A percentile compares a stretch with the other conserved stretches of the same genome.
Evolutionary conservation across 30 jellyfish, hydroid and myxozoan species (phyloP).

Genomic region (Aurelia aurita complex sp. Pacific): DNA sequence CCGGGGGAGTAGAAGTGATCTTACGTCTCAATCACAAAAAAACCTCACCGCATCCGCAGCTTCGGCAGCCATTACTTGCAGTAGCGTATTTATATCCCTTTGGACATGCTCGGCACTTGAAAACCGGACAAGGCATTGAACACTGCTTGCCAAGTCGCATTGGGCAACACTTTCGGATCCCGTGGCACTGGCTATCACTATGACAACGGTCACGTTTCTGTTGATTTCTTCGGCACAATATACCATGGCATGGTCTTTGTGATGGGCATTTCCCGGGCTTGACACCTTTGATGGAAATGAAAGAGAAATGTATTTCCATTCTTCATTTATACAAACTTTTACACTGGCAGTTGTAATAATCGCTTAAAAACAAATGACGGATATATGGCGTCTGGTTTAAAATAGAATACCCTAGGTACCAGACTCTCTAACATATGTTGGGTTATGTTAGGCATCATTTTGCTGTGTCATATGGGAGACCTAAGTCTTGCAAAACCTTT

Average conservation of each 20-base stretch:
- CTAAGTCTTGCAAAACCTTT: too few species aligned
- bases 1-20: not conserved
- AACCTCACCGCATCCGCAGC: slow-evolving; percentile 27
- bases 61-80: not conserved
- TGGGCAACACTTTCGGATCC: slow-evolving; percentile 20
- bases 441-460: too few species aligned
- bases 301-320: too few species aligned
- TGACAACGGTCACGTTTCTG: slow-evolving; percentile 19
- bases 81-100: slow-evolving; percentile 10
- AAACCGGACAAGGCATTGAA: slow-evolving; percentile 8
- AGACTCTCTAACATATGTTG: too few species aligned
- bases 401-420: too few species aligned
- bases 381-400: too few species aligned
- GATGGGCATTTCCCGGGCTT: slow-evolving; percentile 31
- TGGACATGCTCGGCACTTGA: slow-evolving; percentile 30
- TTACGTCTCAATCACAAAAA: not conserved
- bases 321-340: too few species aligned
- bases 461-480: too few species aligned
- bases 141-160: slow-evolving; percentile 11
- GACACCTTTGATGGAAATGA: not conserved
- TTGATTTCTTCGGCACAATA: not conserved
- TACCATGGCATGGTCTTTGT: not conserved
- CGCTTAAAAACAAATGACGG: too few species aligned
- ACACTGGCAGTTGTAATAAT: too few species aligned
- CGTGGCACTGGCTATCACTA: slow-evolving; percentile 2